phyloP scores from a whole-genome alignment of 2,797 vertebrate species.

The Pampus argenteus region DNA sequence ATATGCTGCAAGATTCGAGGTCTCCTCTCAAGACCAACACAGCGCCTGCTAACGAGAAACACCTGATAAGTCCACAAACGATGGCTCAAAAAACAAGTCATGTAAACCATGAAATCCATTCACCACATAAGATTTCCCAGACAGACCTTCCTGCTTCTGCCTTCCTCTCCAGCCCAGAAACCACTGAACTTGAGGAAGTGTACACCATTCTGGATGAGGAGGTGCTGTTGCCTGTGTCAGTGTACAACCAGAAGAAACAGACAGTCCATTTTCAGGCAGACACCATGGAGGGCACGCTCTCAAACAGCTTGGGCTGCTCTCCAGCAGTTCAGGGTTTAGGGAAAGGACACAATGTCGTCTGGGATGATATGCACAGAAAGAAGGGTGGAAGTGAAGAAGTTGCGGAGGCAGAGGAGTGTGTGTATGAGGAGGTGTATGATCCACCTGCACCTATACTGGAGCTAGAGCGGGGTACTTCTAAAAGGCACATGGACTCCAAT shows the following conservation, averaged over 20 bases:
- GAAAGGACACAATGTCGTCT: constrained; percentile 26
- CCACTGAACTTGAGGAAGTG: constrained; percentile 82
- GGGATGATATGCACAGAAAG: constrained; percentile 39
- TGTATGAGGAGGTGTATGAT: constrained; percentile 79
- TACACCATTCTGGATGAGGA: constrained; percentile 86
- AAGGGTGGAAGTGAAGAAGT: constrained; percentile 28
- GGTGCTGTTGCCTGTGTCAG: constrained; percentile 79
- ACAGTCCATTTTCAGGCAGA: constrained; percentile 58
- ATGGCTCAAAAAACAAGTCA: constrained; percentile 44
- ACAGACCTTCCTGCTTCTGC: constrained; percentile 54
- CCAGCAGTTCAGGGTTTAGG: constrained; percentile 46
- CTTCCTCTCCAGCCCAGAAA: constrained; percentile 83
- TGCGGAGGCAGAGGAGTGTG: constrained; percentile 67
- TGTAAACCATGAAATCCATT: constrained; percentile 35
- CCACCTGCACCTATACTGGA: constrained; percentile 32
- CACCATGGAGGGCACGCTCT: constrained; percentile 37
- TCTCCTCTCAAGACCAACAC: constrained; percentile 47
- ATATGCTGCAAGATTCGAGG: constrained; percentile 56
- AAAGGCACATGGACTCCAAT: constrained; percentile 57
- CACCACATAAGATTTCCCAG: constrained; percentile 36
- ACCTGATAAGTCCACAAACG: constrained; percentile 45
- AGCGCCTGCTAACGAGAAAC: constrained; percentile 34
- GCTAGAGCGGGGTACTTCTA: constrained; percentile 40
- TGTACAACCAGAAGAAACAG: constrained; percentile 72
- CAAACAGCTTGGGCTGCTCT: constrained; percentile 62